Conservation (phyloP, 2,113 vertebrate genomes). For the Mola mola region DNA sequence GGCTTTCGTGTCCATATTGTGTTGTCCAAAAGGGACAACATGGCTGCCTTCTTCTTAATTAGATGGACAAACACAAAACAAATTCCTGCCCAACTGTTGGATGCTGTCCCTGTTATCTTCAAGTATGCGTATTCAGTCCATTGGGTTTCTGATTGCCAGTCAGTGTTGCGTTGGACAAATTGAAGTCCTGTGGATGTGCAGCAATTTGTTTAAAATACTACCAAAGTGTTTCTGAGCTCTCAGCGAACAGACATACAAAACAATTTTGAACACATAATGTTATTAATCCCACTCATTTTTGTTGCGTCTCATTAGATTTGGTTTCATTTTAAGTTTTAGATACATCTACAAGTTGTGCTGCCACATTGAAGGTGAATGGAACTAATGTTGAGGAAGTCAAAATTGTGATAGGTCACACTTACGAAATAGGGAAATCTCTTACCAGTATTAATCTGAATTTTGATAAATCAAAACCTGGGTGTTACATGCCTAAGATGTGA, state of each 20-base stretch:
- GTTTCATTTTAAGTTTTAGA: no score
- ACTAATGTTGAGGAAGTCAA: no score
- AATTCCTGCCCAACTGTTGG: conserved; percentile 7
- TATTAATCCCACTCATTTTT: no score
- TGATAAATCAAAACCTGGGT: no score
- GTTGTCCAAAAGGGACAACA: conserved; percentile 23
- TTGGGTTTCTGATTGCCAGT: background rate
- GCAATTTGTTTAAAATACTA: background rate
- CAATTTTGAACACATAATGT: no score
- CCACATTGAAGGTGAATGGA: no score
- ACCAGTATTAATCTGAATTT: no score
- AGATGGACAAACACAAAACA: conserved; percentile 36
- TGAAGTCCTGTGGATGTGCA: background rate
- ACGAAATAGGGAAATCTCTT: no score
- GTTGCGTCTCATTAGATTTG: no score
- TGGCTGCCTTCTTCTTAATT: conserved; percentile 22
- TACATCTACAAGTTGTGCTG: no score
- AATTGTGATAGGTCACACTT: no score
- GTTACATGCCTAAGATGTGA: no score
- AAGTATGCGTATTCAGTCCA: background rate
- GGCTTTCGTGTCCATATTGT: conserved; percentile 23
- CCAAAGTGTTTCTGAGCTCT: background rate
- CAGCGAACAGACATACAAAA: background rate
- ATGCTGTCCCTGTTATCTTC: background rate
- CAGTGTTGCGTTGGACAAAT: background rate